A percentile compares a stretch with the other conserved stretches of the same genome.
These are phyloP conservation scores for Diceros bicornis DNA, from an alignment of 2,797 vertebrate genomes.

Conservation along the genomic window DNA sequence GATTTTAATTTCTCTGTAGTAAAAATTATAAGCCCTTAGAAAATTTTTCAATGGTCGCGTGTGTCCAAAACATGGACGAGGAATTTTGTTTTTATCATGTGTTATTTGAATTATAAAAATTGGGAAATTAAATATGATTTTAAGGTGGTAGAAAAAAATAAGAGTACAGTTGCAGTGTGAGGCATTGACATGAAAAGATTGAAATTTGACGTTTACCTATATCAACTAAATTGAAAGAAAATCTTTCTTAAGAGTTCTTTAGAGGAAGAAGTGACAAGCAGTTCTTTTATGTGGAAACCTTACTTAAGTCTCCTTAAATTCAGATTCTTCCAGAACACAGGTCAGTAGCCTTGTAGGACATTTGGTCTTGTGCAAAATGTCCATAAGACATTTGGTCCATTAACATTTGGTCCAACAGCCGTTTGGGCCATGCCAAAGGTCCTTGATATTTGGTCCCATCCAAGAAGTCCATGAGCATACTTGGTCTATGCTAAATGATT, in stretches of 20 bases:
- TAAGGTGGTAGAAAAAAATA: neutral
- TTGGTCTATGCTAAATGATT: too few species aligned
- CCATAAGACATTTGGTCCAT: too few species aligned
- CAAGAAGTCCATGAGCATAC: too few species aligned
- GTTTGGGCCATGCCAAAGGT: too few species aligned
- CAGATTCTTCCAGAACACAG: neutral
- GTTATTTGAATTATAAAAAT: neutral
- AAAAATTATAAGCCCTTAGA: neutral
- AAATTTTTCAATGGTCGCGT: neutral
- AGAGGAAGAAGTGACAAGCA: neutral
- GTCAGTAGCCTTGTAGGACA: neutral
- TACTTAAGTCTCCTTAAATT: neutral
- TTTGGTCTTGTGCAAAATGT: too few species aligned
- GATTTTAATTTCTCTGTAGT: neutral
- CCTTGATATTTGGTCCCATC: too few species aligned
- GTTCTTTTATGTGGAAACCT: neutral
- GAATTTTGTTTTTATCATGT: neutral
- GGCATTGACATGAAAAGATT: neutral
- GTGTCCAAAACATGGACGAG: neutral
- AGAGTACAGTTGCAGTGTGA: neutral
- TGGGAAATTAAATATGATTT: neutral
- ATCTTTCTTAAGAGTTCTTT: neutral
- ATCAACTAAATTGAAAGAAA: neutral
- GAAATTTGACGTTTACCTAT: neutral
- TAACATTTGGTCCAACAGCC: too few species aligned